Percentiles rank a stretch among this genome's conserved stretches.
Conservation (phyloP, 2,113 vertebrate species). For the Oreochromis tanganicae region DNA sequence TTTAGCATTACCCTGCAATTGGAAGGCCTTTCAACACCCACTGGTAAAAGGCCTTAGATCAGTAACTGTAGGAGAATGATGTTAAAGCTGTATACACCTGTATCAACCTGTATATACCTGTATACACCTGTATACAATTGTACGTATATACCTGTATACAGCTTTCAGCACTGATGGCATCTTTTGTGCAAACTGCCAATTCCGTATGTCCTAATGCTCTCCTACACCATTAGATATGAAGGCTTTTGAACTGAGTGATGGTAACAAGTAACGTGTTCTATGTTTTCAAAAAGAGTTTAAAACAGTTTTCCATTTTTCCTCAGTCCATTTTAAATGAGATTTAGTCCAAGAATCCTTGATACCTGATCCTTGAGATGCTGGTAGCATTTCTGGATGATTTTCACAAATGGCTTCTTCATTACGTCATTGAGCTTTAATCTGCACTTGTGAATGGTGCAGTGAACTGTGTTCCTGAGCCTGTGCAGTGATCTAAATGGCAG, state of each 20-base stretch:
- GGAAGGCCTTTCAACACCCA: background rate
- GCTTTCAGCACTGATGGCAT: too few relatives aligned
- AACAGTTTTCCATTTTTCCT: too few relatives aligned
- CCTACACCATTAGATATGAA: too few relatives aligned
- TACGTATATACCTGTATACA: background rate
- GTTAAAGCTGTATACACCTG: background rate
- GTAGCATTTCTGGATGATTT: too few relatives aligned
- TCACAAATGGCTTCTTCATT: background rate
- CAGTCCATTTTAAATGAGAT: too few relatives aligned
- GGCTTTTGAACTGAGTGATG: too few relatives aligned
- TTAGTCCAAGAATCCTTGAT: too few relatives aligned
- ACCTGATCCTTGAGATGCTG: too few relatives aligned
- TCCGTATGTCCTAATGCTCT: too few relatives aligned
- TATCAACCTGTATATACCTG: rapidly evolving
- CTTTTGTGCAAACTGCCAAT: too few relatives aligned
- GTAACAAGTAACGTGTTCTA: too few relatives aligned
- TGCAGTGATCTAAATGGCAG: background rate
- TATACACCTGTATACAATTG: rapidly evolving
- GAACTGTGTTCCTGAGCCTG: background rate
- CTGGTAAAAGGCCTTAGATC: background rate
- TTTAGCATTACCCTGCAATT: background rate
- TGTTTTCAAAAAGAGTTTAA: too few relatives aligned
- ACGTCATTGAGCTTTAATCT: background rate
- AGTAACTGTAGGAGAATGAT: background rate
- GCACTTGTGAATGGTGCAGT: background rate